phyloP scores from a whole-genome alignment of 2,113 vertebrate species.

The Corythoichthys intestinalis region DNA sequence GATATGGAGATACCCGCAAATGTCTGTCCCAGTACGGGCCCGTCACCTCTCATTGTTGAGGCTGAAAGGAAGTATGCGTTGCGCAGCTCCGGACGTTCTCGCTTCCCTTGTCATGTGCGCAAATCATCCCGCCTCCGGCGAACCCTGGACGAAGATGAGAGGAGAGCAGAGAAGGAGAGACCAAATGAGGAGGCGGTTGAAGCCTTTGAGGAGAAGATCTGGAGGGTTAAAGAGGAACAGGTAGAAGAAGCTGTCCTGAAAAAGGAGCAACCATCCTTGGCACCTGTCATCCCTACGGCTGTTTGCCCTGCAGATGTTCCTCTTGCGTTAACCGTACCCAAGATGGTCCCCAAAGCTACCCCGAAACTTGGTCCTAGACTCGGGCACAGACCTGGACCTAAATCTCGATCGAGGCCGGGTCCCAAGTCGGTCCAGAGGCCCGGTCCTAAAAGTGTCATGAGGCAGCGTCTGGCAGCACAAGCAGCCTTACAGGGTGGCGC shows the following conservation, averaged over 20 bases:
- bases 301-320: slow-evolving; percentile 43
- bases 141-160: slow-evolving; percentile 54
- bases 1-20: slow-evolving; percentile 49
- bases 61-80: slow-evolving; percentile 86
- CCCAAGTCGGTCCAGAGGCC: slow-evolving; percentile 59
- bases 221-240: slow-evolving; percentile 60
- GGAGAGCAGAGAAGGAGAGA: slow-evolving; percentile 42
- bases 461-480: slow-evolving; percentile 56
- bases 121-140: slow-evolving; percentile 77
- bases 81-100: slow-evolving; percentile 90
- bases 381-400: slow-evolving; percentile 61
- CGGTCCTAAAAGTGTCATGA: slow-evolving; percentile 62
- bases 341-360: slow-evolving; percentile 47
- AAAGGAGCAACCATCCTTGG: slow-evolving; percentile 33
- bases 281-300: slow-evolving; percentile 34
- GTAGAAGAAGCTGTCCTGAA: slow-evolving; percentile 32
- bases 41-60: slow-evolving; percentile 58
- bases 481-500: slow-evolving; percentile 25
- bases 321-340: slow-evolving; percentile 49
- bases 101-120: slow-evolving; percentile 88
- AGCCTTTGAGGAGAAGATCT: slow-evolving; percentile 53
- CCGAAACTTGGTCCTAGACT: slow-evolving; percentile 60
- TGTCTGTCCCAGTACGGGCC: slow-evolving; percentile 40
- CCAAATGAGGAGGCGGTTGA: slow-evolving; percentile 49
- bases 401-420: slow-evolving; percentile 53